A percentile compares a stretch with the other conserved stretches of the same genome.
Evolutionary conservation across 2,888 invertebrate genomes (phyloP).

Genomic region (Cheilosia vulpina): DNA sequence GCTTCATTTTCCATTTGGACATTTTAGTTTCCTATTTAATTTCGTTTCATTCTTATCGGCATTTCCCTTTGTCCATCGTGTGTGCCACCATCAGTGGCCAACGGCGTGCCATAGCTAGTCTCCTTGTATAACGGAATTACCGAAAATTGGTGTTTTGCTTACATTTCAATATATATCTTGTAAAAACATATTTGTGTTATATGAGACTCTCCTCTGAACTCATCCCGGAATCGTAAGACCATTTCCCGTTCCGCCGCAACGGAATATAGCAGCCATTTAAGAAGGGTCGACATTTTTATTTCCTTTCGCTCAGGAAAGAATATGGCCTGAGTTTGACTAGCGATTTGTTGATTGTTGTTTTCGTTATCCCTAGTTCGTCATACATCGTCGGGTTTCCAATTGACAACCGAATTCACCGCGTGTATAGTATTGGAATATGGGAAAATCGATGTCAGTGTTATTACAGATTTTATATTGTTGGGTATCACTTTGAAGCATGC

Average conservation of each 20-base stretch:
- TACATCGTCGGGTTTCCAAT: conserved; percentile 50
- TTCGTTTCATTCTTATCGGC: conserved; percentile 71
- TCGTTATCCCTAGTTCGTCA: conserved; percentile 56
- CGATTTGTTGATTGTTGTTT: conserved; percentile 73
- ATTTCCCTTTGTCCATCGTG: conserved; percentile 56
- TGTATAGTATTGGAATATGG: conserved; percentile 25
- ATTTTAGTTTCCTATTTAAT: conserved; percentile 72
- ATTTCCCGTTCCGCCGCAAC: conserved; percentile 48
- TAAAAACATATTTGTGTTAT: conserved; percentile 45
- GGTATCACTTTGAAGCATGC: conserved; percentile 28
- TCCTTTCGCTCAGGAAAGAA: conserved; percentile 52
- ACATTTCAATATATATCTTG: conserved; percentile 68
- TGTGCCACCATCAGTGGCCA: not conserved
- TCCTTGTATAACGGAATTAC: not conserved
- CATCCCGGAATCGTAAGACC: conserved; percentile 32
- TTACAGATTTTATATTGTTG: conserved; percentile 48
- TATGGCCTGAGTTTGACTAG: conserved; percentile 65
- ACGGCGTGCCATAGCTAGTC: no score
- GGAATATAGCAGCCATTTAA: conserved; percentile 63
- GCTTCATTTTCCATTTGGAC: conserved; percentile 73
- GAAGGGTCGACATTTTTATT: conserved; percentile 70
- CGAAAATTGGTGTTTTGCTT: conserved; percentile 63
- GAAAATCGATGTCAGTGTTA: conserved; percentile 55
- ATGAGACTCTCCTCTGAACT: conserved; percentile 26
- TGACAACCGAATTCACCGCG: not conserved